Evolutionary conservation across 1,140 invertebrate species (phyloP).

Genomic region (Latrodectus geometricus): DNA sequence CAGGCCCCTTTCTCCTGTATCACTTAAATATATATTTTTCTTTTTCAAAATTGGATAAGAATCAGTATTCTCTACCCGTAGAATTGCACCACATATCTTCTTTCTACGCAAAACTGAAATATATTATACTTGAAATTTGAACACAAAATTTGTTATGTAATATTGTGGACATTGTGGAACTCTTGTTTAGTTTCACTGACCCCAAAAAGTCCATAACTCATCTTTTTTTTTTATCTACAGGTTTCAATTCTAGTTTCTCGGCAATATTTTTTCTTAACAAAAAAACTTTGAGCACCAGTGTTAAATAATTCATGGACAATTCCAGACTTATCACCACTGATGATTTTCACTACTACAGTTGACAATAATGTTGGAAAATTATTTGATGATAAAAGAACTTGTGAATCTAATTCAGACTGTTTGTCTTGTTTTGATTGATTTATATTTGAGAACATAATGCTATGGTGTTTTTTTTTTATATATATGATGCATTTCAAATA

Average conservation of each 20-base stretch:
- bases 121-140: neutral
- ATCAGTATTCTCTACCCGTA: neutral
- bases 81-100: neutral
- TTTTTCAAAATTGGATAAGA: neutral
- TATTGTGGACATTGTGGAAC: neutral
- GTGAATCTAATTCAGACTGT: neutral
- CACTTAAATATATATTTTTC: neutral
- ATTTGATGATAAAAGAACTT: neutral
- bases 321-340: neutral
- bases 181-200: neutral
- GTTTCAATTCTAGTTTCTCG: neutral
- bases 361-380: neutral
- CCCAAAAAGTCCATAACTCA: slow-evolving; percentile 13
- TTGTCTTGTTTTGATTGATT: neutral
- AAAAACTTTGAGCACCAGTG: neutral
- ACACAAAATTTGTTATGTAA: neutral
- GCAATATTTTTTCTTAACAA: neutral
- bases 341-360: neutral
- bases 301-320: neutral
- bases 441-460: too few relatives aligned
- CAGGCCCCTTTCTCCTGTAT: neutral
- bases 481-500: too few relatives aligned
- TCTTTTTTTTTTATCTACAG: slow-evolving; percentile 5
- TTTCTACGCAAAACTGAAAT: neutral
- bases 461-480: too few relatives aligned